phyloP scores from a whole-genome alignment of 2,888 invertebrate species.

The Oasisia sp. region DNA sequence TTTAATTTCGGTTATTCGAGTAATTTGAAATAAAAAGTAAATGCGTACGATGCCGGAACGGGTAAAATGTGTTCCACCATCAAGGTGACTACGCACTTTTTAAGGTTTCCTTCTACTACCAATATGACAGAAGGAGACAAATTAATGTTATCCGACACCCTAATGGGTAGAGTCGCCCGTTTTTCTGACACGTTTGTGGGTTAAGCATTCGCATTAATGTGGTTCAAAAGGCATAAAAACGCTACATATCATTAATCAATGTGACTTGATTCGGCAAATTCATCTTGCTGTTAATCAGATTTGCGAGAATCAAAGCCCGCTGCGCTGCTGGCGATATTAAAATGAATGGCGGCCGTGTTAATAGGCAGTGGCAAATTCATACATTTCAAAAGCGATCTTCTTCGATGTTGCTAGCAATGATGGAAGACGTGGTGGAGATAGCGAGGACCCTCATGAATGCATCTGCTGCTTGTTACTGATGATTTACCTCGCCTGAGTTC shows the following conservation, averaged over 20 bases:
- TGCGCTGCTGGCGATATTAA: not conserved
- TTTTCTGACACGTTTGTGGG: conserved; percentile 8
- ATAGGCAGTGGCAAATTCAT: conserved; percentile 6
- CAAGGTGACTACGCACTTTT: not conserved
- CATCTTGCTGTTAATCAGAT: conserved; percentile 11
- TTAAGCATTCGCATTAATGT: not conserved
- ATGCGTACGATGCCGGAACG: not conserved
- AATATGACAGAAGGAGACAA: not conserved
- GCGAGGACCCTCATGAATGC: conserved; percentile 1
- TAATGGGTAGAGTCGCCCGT: not conserved
- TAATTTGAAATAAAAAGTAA: not conserved
- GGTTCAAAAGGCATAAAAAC: conserved; percentile 17
- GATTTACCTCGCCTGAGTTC: not conserved
- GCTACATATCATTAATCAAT: conserved; percentile 12
- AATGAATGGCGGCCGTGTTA: conserved; percentile 13
- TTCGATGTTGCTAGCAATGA: not conserved
- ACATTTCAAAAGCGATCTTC: conserved; percentile 3
- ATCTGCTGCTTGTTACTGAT: conserved; percentile 6
- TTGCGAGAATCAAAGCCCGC: not conserved
- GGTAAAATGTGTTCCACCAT: not conserved
- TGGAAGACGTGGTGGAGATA: not conserved
- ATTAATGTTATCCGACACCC: not conserved
- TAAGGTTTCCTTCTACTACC: not conserved
- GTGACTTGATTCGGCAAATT: not conserved
- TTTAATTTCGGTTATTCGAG: conserved; percentile 9